Evolutionary conservation across 2,888 invertebrate genomes (phyloP).

Genomic region (Caenorhabditis doughertyi): DNA sequence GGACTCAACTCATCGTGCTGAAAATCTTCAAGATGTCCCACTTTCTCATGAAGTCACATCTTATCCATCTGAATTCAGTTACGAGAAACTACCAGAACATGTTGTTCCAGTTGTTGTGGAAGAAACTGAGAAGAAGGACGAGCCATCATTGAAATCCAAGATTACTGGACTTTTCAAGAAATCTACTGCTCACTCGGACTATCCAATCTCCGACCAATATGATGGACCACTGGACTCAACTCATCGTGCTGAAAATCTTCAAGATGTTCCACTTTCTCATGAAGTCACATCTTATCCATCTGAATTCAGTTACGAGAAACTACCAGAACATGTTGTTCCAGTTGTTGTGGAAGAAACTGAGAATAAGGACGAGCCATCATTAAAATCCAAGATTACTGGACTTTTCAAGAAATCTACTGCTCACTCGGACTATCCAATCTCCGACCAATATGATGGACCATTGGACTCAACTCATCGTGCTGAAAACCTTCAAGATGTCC

Average conservation of each 20-base stretch:
- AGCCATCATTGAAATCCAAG: slow-evolving; percentile 41
- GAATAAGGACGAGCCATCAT: slow-evolving; percentile 33
- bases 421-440: slow-evolving; percentile 68
- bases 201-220: slow-evolving; percentile 42
- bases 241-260: slow-evolving; percentile 35
- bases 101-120: slow-evolving; percentile 30
- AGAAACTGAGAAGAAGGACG: slow-evolving; percentile 48
- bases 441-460: slow-evolving; percentile 53
- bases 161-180: slow-evolving; percentile 57
- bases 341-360: slow-evolving; percentile 26
- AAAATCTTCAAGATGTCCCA: slow-evolving; percentile 63
- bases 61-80: slow-evolving; percentile 64
- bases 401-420: slow-evolving; percentile 68
- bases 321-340: slow-evolving; percentile 28
- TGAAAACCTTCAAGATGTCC: slow-evolving; percentile 65
- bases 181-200: slow-evolving; percentile 40
- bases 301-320: slow-evolving; percentile 53
- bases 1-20: slow-evolving; percentile 45
- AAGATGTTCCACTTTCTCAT: slow-evolving; percentile 57
- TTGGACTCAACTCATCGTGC: slow-evolving; percentile 49
- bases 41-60: slow-evolving; percentile 62
- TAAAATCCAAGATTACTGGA: slow-evolving; percentile 66
- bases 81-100: slow-evolving; percentile 60
- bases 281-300: slow-evolving; percentile 60
- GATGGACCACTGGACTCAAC: slow-evolving; percentile 41